Conservation (phyloP, 2,888 invertebrate species). For the Mylabris sibirica region DNA sequence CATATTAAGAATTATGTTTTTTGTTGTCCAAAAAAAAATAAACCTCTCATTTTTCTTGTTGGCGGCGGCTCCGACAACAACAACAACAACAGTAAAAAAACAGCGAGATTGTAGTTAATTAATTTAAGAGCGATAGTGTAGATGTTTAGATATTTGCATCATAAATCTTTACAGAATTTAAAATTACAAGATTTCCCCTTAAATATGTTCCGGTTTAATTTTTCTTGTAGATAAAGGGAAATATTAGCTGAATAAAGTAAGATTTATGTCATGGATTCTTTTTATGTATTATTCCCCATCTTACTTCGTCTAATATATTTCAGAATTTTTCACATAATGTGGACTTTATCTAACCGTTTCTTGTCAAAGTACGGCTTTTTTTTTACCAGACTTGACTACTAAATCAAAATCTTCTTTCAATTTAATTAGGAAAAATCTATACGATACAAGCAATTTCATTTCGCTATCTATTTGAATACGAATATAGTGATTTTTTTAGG, state of each 20-base stretch:
- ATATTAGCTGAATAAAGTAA: neutral
- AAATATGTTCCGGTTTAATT: neutral
- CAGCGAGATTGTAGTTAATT: neutral
- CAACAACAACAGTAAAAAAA: neutral
- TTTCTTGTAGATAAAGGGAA: neutral
- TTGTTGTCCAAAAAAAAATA: neutral
- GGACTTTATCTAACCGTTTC: neutral
- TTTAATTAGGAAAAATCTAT: too few relatives aligned
- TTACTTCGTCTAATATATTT: neutral
- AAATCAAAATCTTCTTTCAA: too few relatives aligned
- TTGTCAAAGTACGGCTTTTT: neutral
- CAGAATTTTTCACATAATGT: neutral
- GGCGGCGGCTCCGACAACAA: neutral
- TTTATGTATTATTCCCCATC: neutral
- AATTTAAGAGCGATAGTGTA: neutral
- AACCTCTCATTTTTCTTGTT: neutral
- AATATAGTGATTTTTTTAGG: too few relatives aligned
- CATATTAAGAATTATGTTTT: neutral
- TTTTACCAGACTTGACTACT: neutral
- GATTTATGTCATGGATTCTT: neutral
- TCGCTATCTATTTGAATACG: too few relatives aligned
- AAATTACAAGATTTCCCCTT: neutral
- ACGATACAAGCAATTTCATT: too few relatives aligned
- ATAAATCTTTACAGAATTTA: neutral
- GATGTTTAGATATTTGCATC: neutral